Evolutionary conservation across 2,113 vertebrate species (phyloP).

Genomic region (Macrotis lagotis): DNA sequence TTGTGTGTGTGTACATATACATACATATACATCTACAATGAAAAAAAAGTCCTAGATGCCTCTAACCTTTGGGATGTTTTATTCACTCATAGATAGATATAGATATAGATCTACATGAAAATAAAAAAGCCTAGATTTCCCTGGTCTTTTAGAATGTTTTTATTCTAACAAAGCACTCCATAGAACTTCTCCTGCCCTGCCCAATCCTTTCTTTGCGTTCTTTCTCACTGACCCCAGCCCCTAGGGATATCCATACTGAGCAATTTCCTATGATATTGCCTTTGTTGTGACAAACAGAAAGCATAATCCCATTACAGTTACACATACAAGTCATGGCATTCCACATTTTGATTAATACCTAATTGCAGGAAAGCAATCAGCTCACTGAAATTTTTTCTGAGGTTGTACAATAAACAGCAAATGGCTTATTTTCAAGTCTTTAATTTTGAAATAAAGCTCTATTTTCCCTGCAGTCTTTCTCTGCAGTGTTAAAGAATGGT

Average conservation of each 20-base stretch:
- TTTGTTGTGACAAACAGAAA: not conserved
- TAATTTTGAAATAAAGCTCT: slow-evolving; percentile 43
- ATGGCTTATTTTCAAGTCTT: slow-evolving; percentile 47
- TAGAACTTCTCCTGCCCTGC: not conserved
- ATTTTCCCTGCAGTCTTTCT: not conserved
- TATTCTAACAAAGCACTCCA: not conserved
- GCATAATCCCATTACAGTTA: not conserved
- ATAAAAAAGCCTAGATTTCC: too few species aligned
- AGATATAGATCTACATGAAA: too few species aligned
- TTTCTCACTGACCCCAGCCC: too few species aligned
- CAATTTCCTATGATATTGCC: not conserved
- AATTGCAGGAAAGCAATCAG: slow-evolving; percentile 37
- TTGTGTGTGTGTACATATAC: too few species aligned
- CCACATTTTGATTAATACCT: slow-evolving; percentile 32
- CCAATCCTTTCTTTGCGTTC: too few species aligned
- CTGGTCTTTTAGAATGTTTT: not conserved
- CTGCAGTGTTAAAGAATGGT: not conserved
- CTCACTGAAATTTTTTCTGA: not conserved
- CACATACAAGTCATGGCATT: slow-evolving; percentile 12
- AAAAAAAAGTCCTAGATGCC: not conserved
- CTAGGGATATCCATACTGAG: not conserved
- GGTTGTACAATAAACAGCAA: slow-evolving; percentile 17
- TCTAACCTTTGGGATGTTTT: too few species aligned
- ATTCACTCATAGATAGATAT: too few species aligned
- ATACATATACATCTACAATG: not conserved